Evolutionary conservation across 2,888 invertebrate species (phyloP), one percentile per base, ranked within the genome.

Genomic region (Pomacea canaliculata): DNA sequence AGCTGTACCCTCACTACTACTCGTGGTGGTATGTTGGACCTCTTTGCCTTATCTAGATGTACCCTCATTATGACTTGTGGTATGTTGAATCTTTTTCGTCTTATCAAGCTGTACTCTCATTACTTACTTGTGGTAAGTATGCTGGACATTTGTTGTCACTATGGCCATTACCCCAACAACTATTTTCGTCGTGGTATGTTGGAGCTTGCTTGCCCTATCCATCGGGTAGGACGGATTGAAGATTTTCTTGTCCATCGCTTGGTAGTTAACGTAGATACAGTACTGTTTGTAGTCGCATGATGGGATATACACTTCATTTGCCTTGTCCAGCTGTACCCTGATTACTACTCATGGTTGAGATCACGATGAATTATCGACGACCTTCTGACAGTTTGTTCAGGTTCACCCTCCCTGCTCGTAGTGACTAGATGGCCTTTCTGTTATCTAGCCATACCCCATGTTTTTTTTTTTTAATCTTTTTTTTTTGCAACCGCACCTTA

Each of bases 1-100:
- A 65, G 23, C 23, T 65, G 23, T 65, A 65, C 37, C 65, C 65
- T 19, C 65, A 65, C 18, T 65, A 65, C 65, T 65, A 65, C 37
- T 16, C 16, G 12, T 65, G 65, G 65, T 65, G 65, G 51, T 56
- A 16, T 13, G 51, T 56, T 56, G 62, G n/a, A n/a, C n/a, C n/a
- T 65, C 65, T 65, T 65, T 27, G 65, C 5, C 18, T 65, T 19
- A 19, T 65, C 16, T 12, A 65, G 23, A 1, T 65, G 23, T 65
- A 65, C 37, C 65, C 65, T 19, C 65, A 7, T 9, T 65, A 7
- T 10, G 4, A 65, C 37, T 16, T 0, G 65, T 65, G 65, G 51
- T 56, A 16, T 13, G 51, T 56, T 56, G 62, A 7, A n/a, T 7
- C n/a, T 65, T 0, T 4, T 65, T 65, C 7, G 7, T 23, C 18